Evolutionary conservation across 2,888 invertebrate species (phyloP).

Genomic region (Tetheella fluctuosa): DNA sequence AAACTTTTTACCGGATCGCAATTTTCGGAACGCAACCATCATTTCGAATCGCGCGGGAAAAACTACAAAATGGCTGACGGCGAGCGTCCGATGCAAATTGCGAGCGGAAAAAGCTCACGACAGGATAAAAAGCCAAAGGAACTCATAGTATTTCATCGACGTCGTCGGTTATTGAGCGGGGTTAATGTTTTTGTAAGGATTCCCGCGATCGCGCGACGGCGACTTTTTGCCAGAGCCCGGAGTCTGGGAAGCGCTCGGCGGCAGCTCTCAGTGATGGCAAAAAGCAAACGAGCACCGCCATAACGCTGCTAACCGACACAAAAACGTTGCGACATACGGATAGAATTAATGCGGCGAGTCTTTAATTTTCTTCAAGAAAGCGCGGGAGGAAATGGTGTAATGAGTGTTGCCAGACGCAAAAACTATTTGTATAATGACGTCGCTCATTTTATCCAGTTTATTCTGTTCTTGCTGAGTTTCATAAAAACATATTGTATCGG

Average conservation of each 20-base stretch:
- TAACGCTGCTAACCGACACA: constrained; percentile 66
- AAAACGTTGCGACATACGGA: constrained; percentile 76
- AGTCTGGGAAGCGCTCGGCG: constrained; percentile 75
- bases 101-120: constrained; percentile 65
- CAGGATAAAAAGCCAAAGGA: constrained; percentile 73
- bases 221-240: constrained; percentile 54
- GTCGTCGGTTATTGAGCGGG: constrained; percentile 78
- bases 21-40: constrained; percentile 71
- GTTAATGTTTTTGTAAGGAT: constrained; percentile 73
- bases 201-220: constrained; percentile 57
- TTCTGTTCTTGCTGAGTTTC: constrained; percentile 44
- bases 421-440: constrained; percentile 75
- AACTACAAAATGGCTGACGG: constrained; percentile 70
- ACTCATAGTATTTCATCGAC: constrained; percentile 82
- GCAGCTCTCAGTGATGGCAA: constrained; percentile 54
- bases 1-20: constrained; percentile 60
- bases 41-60: constrained; percentile 68
- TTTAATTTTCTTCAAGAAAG: constrained; percentile 83
- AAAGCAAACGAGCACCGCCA: constrained; percentile 70
- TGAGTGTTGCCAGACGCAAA: constrained; percentile 78
- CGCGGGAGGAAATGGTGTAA: constrained; percentile 81
- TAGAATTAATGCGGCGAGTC: constrained; percentile 80
- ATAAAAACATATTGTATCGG: constrained; percentile 43
- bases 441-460: constrained; percentile 66
- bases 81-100: constrained; percentile 74